phyloP scores from a whole-genome alignment of 2,797 vertebrate genomes.

The Leontopithecus rosalia region DNA sequence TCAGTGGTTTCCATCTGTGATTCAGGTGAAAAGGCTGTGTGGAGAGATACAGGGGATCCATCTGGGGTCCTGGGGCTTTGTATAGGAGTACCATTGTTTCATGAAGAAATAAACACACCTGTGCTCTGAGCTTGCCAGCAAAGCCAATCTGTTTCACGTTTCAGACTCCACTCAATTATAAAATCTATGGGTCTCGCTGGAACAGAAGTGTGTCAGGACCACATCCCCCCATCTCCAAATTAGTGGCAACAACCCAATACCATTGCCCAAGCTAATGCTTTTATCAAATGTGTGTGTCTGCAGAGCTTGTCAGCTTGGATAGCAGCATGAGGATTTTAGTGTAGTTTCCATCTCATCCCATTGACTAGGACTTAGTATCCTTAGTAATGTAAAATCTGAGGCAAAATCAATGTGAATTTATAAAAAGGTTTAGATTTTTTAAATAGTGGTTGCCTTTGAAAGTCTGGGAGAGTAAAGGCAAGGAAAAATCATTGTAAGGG shows the following conservation, averaged over 20 bases:
- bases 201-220: slow-evolving; percentile 23
- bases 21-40: background rate
- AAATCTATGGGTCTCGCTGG: slow-evolving; percentile 46
- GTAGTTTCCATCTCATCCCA: background rate
- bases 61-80: slow-evolving; percentile 56
- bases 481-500: background rate
- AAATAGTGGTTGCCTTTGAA: background rate
- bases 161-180: slow-evolving; percentile 68
- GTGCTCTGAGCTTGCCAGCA: slow-evolving; percentile 55
- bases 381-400: background rate
- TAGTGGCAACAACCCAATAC: background rate
- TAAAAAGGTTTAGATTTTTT: background rate
- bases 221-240: slow-evolving; percentile 34
- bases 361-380: background rate
- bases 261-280: background rate
- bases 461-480: background rate
- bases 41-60: slow-evolving; percentile 40
- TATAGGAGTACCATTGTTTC: slow-evolving; percentile 49
- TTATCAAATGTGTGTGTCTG: background rate
- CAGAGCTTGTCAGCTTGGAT: background rate
- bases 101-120: slow-evolving; percentile 73
- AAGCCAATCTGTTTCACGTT: slow-evolving; percentile 73
- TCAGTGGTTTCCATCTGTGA: slow-evolving; percentile 39
- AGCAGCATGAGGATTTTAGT: background rate
- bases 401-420: background rate